These are phyloP conservation scores for Gallinago nigripennis DNA, from an alignment of 2,797 vertebrate genomes.

Conservation along the genomic window DNA sequence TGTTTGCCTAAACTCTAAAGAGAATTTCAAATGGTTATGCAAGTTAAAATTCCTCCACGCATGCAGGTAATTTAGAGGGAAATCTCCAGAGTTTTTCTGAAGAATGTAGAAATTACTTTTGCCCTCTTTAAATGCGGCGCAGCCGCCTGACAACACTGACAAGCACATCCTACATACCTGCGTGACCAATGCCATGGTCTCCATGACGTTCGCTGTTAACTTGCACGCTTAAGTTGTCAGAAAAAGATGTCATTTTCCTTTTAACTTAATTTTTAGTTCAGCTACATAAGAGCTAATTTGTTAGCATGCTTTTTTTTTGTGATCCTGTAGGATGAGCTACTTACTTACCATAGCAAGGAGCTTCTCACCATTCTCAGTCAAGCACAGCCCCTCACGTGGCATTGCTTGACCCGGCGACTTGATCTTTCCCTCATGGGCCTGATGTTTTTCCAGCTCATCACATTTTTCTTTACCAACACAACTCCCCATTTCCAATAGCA, in stretches of 20 bases:
- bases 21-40: not conserved
- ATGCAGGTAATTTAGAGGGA: not conserved
- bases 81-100: not conserved
- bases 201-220: not conserved
- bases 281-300: not conserved
- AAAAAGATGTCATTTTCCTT: not conserved
- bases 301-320: not conserved
- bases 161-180: not conserved
- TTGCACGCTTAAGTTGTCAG: fast-evolving
- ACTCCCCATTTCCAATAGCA: not conserved
- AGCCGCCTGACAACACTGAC: not conserved
- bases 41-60: slow-evolving; percentile 14
- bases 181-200: not conserved
- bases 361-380: not conserved
- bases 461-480: not conserved
- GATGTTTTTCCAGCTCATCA: not conserved
- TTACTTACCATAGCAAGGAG: not conserved
- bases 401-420: too few relatives aligned
- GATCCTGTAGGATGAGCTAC: not conserved
- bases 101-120: not conserved
- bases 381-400: not conserved
- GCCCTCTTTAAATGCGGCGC: not conserved
- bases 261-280: not conserved
- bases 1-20: slow-evolving; percentile 11
- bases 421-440: not conserved